Conservation (phyloP, 1,140 invertebrate species). For the Eufriesea mexicana region DNA sequence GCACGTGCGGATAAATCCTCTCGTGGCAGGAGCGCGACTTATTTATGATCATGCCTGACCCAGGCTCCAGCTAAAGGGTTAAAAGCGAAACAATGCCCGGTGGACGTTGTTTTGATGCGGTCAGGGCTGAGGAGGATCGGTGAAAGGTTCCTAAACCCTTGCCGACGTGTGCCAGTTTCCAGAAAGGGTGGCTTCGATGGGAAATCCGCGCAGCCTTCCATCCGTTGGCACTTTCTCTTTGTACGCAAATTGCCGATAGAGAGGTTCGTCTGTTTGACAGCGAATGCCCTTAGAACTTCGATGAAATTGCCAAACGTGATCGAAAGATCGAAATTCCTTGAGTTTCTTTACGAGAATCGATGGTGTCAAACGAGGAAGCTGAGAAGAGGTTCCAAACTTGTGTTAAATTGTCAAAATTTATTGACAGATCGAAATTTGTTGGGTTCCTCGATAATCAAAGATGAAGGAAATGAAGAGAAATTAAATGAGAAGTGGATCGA, state of each 20-base stretch:
- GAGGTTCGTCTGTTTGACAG: not conserved
- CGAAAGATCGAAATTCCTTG: not conserved
- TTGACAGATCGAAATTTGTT: too few species aligned
- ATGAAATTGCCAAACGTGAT: not conserved
- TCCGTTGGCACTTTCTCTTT: constrained; percentile 26
- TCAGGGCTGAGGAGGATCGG: constrained; percentile 27
- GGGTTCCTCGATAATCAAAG: too few species aligned
- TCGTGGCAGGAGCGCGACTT: constrained; percentile 46
- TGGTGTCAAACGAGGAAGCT: not conserved
- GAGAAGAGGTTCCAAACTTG: too few species aligned
- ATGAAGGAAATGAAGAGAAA: too few species aligned
- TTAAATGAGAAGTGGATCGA: too few species aligned
- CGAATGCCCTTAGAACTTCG: not conserved
- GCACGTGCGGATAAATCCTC: constrained; percentile 54
- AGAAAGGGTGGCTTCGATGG: not conserved
- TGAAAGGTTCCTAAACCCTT: constrained; percentile 7
- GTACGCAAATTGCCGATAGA: not conserved
- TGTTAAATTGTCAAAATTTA: too few species aligned
- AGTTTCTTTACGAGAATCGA: not conserved
- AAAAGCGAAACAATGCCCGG: constrained; percentile 62
- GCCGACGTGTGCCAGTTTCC: constrained; percentile 21
- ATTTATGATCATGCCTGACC: constrained; percentile 62
- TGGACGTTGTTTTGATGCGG: constrained; percentile 55
- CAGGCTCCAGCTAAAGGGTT: constrained; percentile 58
- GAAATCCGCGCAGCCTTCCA: not conserved